Percentiles rank a stretch among this genome's conserved stretches.
Conservation (phyloP, 53 echinoderm and acorn worm genomes). For the Stichopus horrens region DNA sequence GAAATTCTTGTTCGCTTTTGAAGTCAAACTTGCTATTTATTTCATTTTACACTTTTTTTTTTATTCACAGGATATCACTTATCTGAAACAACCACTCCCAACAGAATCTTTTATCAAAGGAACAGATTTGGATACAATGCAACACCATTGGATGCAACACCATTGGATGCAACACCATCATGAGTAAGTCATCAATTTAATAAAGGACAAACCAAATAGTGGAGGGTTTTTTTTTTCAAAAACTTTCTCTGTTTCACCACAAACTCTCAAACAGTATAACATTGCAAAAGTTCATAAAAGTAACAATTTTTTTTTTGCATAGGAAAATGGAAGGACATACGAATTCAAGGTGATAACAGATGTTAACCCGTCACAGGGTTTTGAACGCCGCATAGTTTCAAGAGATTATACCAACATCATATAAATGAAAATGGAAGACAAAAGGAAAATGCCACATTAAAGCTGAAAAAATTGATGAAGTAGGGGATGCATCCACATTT, state of each 20-base stretch:
- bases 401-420: no score
- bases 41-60: neutral
- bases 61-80: neutral
- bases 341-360: neutral
- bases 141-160: no score
- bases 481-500: no score
- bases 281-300: neutral
- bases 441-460: no score
- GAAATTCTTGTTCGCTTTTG: no score
- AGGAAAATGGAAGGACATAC: neutral
- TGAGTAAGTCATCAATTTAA: neutral
- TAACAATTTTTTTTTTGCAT: neutral
- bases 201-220: no score
- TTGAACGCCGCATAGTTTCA: no score
- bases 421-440: no score
- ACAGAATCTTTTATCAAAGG: neutral
- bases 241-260: neutral
- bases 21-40: no score
- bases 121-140: conserved; percentile 16
- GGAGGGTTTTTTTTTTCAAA: neutral
- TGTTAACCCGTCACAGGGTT: no score
- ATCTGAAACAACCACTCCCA: neutral
- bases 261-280: neutral
- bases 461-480: no score
- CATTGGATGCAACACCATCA: neutral